These are phyloP conservation scores for Mesochorus sp. DNA, from an alignment of 2,888 invertebrate species.

Conservation along the genomic window DNA sequence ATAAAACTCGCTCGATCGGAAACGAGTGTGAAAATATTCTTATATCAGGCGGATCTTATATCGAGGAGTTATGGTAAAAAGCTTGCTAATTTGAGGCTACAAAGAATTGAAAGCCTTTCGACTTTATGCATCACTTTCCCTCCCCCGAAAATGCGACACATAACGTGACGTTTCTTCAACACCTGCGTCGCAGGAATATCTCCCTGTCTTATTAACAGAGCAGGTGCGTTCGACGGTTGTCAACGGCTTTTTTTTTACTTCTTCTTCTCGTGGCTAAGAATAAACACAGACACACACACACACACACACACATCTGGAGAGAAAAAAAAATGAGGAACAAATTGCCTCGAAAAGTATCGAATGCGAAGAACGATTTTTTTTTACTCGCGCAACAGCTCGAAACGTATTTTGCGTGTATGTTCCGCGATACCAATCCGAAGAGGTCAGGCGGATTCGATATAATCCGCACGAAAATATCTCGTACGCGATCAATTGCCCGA, in stretches of 20 bases:
- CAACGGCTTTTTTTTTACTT: neutral
- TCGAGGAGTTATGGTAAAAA: too few species aligned
- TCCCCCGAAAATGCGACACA: neutral
- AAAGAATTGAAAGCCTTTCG: too few species aligned
- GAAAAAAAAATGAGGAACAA: too few species aligned
- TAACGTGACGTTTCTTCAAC: neutral
- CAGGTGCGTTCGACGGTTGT: constrained; percentile 18
- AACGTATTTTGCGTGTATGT: neutral
- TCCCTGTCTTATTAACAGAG: neutral
- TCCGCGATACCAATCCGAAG: neutral
- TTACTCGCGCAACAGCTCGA: neutral
- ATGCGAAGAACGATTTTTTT: too few species aligned
- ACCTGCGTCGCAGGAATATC: neutral
- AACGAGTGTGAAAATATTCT: too few species aligned
- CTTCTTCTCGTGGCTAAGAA: too few species aligned
- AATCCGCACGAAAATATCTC: neutral
- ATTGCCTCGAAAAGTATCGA: too few species aligned
- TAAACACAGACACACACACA: too few species aligned
- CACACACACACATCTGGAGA: too few species aligned
- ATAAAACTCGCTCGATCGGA: neutral
- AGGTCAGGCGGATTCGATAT: neutral
- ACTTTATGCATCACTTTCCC: too few species aligned
- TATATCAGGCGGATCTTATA: too few species aligned
- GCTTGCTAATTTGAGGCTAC: too few species aligned
- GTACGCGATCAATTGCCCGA: neutral